Evolutionary conservation across 2,797 vertebrate genomes (phyloP).

Genomic region (Chiloscyllium punctatum): DNA sequence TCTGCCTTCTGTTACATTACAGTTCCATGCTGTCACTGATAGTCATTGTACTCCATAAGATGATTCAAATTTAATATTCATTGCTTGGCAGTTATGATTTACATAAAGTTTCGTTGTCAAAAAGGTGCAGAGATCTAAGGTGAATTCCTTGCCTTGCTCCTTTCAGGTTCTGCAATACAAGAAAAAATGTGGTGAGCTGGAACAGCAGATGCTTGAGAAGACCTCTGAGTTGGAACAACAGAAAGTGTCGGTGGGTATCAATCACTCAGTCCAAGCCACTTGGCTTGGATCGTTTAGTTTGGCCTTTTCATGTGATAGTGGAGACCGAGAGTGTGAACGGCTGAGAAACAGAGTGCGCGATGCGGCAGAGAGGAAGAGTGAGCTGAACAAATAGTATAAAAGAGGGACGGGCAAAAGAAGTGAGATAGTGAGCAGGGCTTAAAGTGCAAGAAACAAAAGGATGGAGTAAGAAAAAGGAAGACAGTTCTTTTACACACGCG

Average conservation of each 20-base stretch:
- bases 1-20: neutral
- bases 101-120: neutral
- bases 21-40: neutral
- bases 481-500: too few relatives aligned
- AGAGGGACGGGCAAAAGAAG: neutral
- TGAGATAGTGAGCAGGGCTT: neutral
- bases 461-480: neutral
- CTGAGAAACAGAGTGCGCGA: neutral
- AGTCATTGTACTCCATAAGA: neutral
- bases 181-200: conserved; percentile 65
- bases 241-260: conserved; percentile 54
- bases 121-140: neutral
- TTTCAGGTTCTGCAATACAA: conserved; percentile 72
- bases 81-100: neutral
- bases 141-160: neutral
- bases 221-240: conserved; percentile 65
- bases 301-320: neutral
- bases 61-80: neutral
- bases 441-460: neutral
- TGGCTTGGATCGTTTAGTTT: neutral
- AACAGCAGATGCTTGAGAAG: conserved; percentile 65
- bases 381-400: neutral
- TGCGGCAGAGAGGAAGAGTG: neutral
- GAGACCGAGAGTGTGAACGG: neutral
- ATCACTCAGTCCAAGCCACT: neutral